These are phyloP conservation scores for Muscidifurax raptorellus DNA, from an alignment of 1,140 invertebrate genomes.

Conservation along the genomic window DNA sequence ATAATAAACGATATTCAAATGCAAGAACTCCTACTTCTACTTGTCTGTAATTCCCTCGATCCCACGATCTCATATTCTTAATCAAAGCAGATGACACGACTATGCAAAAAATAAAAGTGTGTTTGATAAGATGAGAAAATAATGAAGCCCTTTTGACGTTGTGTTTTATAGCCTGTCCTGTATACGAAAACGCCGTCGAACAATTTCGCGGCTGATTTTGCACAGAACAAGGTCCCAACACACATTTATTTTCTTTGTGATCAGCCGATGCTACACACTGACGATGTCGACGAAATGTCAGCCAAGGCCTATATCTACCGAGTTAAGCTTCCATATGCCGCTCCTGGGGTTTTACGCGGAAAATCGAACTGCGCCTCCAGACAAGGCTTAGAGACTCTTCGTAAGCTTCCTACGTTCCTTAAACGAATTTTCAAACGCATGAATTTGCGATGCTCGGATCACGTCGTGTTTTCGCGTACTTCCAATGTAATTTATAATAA, in stretches of 20 bases:
- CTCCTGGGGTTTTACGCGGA: neutral
- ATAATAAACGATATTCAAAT: neutral
- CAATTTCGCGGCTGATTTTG: conserved; percentile 8
- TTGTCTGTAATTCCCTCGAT: neutral
- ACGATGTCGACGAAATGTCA: neutral
- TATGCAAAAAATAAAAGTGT: no score
- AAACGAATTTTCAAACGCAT: neutral
- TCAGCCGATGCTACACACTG: neutral
- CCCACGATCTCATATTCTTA: neutral
- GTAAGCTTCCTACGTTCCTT: neutral
- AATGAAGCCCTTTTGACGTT: no score
- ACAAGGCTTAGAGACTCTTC: neutral
- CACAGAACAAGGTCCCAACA: neutral
- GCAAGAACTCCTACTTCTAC: neutral
- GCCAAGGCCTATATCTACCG: neutral
- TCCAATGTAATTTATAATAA: no score
- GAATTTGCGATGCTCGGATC: neutral
- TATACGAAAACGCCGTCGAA: no score
- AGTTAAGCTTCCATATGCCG: neutral
- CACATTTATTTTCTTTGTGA: neutral
- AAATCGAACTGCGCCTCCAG: neutral
- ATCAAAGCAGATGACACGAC: neutral
- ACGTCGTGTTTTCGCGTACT: no score
- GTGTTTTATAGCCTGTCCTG: no score
- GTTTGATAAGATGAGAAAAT: no score